Evolutionary conservation across 1,140 invertebrate species (phyloP).

Genomic region (Aleiodes sp.): DNA sequence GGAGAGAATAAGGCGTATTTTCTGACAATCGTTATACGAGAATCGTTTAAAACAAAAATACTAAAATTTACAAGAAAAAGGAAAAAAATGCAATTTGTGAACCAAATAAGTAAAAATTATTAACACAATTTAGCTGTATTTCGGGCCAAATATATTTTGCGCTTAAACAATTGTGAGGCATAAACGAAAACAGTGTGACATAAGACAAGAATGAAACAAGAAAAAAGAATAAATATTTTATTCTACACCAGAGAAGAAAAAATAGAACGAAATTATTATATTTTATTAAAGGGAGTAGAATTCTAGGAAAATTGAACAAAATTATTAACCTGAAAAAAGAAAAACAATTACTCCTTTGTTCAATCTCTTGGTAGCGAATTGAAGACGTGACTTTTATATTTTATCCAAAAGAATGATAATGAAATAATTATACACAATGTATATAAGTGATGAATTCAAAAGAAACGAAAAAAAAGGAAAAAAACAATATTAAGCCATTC

Average conservation of each 20-base stretch:
- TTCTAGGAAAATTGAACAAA: slow-evolving; percentile 3
- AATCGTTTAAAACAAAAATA: background rate
- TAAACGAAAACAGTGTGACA: slow-evolving; percentile 8
- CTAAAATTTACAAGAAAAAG: background rate
- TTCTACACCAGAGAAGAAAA: slow-evolving; percentile 19
- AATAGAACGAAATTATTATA: slow-evolving; percentile 36
- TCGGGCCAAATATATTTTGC: slow-evolving; percentile 27
- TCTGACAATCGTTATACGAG: slow-evolving; percentile 31
- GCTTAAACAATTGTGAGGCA: slow-evolving; percentile 10
- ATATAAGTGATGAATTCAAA: background rate
- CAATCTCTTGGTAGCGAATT: background rate
- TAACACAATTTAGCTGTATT: slow-evolving; percentile 20
- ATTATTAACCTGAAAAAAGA: background rate
- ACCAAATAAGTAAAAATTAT: background rate
- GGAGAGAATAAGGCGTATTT: slow-evolving; percentile 21
- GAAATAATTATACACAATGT: slow-evolving; percentile 22
- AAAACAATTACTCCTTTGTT: background rate
- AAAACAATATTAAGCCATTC: slow-evolving; percentile 13
- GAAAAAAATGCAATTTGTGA: background rate
- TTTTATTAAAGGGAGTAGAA: slow-evolving; percentile 28
- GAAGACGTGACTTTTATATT: slow-evolving; percentile 29
- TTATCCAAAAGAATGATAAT: slow-evolving; percentile 8
- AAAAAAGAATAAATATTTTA: slow-evolving; percentile 31
- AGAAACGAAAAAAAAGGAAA: slow-evolving; percentile 5
- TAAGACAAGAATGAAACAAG: slow-evolving; percentile 20